Evolutionary conservation across 2,797 vertebrate genomes (phyloP), one percentile per base, ranked within the genome.

Genomic region (Microctenopoma stevenorrisi): DNA sequence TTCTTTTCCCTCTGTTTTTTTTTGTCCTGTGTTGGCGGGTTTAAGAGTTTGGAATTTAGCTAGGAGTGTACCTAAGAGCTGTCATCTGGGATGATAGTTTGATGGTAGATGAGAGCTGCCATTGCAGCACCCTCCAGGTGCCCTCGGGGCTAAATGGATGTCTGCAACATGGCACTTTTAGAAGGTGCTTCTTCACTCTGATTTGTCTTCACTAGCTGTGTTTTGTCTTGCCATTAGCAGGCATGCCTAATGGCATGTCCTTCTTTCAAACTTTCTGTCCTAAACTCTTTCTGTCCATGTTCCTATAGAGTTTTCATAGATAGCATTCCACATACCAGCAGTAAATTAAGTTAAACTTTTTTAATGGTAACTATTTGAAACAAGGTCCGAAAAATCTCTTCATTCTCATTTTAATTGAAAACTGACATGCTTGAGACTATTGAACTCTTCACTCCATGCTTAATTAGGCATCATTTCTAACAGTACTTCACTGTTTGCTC

Each of bases 121-220:
- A 87, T 92, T 49, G 81, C 90, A 90, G 90, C 88, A 93, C 92
- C 94, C 95, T 95, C 90, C 86, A 93, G 91, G 94, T 94, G 93
- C 93, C 94, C 93, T 93, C 88, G 18, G 86, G 90, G 88, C 88
- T 89, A 78, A 89, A 89, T 71, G 84, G 74, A 87, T 83, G 89
- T 72, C 82, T 88, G 82, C 85, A 86, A 79, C 83, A 71, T 84
- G 88, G 80, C 85, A 80, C 87, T 89, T 89, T 88, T 12, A 81
- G 73, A 82, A 70, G 79, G 74, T 69, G 52, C 79, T 80, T 77
- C 81, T 83, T 74, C 16, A 16, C 74, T 88, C 80, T 75, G 82
- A 86, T 86, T 90, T 82, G 73, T 87, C 84, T 82, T 81, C 78
- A 61, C 80, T 68, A 12, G 60, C 79, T 62, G 78, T 85, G 72